A percentile compares a stretch with the other conserved stretches of the same genome.
phyloP scores from a whole-genome alignment of 2,113 vertebrate species.

The Scolopax mira region DNA sequence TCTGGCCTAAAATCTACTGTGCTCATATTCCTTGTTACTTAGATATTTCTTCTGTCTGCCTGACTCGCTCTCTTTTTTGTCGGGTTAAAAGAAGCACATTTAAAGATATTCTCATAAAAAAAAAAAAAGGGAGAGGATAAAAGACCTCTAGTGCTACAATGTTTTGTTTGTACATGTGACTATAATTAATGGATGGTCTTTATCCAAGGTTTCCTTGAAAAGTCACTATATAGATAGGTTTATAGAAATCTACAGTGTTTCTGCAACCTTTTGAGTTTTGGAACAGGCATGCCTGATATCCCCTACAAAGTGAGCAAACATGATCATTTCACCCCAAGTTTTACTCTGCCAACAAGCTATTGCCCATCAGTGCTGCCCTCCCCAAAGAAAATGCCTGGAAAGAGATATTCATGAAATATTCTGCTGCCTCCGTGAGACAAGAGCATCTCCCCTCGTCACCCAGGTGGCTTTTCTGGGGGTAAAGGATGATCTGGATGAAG shows the following conservation, averaged over 20 bases:
- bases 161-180: not conserved
- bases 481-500: not conserved
- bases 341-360: not conserved
- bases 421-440: not conserved
- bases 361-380: not conserved
- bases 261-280: not conserved
- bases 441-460: not conserved
- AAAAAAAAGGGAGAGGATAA: not conserved
- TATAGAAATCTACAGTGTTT: not conserved
- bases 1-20: constrained; percentile 37
- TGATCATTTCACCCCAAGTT: not conserved
- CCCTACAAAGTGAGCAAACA: not conserved
- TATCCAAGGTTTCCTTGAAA: not conserved
- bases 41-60: not conserved
- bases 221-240: not conserved
- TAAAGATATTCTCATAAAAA: not conserved
- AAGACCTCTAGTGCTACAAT: not conserved
- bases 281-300: not conserved
- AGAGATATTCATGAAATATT: not conserved
- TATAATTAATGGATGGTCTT: not conserved
- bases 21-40: not conserved
- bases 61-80: not conserved
- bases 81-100: not conserved
- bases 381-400: not conserved
- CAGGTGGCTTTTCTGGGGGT: not conserved